A percentile compares a stretch with the other conserved stretches of the same genome.
phyloP scores from a whole-genome alignment of 2,113 vertebrate genomes.

The Stegastes partitus region DNA sequence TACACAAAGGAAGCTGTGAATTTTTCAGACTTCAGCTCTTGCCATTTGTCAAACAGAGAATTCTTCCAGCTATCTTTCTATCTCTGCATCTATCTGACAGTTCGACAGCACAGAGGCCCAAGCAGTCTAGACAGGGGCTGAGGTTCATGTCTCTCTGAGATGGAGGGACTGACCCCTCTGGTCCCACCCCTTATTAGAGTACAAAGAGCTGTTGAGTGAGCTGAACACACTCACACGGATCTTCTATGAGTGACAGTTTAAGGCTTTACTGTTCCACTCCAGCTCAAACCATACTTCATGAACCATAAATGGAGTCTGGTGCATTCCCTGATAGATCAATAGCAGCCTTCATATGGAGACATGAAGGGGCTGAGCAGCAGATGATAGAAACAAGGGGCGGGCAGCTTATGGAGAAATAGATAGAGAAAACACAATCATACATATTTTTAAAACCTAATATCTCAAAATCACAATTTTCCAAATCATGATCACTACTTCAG shows the following conservation, averaged over 20 bases:
- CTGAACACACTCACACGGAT: background rate
- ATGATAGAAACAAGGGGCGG: no score
- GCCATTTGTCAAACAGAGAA: constrained; percentile 1
- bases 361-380: no score
- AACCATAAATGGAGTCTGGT: constrained; percentile 7
- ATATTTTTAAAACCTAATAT: no score
- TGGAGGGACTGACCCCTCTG: constrained; percentile 21
- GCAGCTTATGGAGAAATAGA: no score
- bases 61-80: background rate
- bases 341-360: constrained; percentile 6
- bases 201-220: constrained; percentile 45
- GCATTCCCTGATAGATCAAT: constrained; percentile 6
- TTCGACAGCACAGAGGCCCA: background rate
- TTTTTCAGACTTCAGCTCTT: no score
- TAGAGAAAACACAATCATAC: no score
- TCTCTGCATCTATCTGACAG: constrained; percentile 38
- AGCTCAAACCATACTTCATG: background rate
- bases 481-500: no score
- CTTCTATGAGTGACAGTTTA: background rate
- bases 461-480: no score
- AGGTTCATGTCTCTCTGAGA: constrained; percentile 1
- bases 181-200: constrained; percentile 19
- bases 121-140: constrained; percentile 5
- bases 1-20: no score
- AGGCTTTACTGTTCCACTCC: constrained; percentile 31